Evolutionary conservation across 2,888 invertebrate genomes (phyloP).

Genomic region (Standfussiana lucernea): DNA sequence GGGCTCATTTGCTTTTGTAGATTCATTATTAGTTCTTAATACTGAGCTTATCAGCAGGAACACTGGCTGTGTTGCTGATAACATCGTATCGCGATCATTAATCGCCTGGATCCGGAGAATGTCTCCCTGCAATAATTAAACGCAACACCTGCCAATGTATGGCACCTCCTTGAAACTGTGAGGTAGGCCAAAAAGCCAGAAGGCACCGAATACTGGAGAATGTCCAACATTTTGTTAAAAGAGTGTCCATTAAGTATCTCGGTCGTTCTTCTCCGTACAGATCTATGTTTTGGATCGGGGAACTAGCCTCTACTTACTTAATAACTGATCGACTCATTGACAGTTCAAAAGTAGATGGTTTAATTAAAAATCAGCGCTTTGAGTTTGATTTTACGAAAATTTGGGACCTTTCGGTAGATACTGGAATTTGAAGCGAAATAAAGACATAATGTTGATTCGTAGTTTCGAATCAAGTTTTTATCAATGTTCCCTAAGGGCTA

Average conservation of each 20-base stretch:
- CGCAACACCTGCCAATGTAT: constrained; percentile 43
- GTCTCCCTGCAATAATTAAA: constrained; percentile 44
- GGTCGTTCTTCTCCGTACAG: not conserved
- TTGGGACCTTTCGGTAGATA: not conserved
- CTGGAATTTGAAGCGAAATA: not conserved
- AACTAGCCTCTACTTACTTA: not conserved
- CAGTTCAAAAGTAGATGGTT: not conserved
- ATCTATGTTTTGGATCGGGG: not conserved
- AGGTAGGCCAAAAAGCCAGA: not conserved
- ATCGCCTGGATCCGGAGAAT: constrained; percentile 43
- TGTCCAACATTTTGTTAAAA: not conserved
- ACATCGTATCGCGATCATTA: constrained; percentile 48
- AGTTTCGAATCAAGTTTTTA: not conserved
- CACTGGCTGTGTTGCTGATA: constrained; percentile 24
- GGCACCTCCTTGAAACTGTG: not conserved
- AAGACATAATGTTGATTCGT: not conserved
- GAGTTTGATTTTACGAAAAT: not conserved
- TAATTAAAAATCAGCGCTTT: not conserved
- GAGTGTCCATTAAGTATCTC: not conserved
- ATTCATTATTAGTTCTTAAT: constrained; percentile 34
- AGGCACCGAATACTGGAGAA: not conserved
- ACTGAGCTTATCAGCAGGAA: constrained; percentile 29
- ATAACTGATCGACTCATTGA: not conserved
- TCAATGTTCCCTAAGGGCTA: not conserved
- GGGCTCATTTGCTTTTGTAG: not conserved